Conservation (phyloP, 2,888 invertebrate species). For the Eupithecia subumbrata region DNA sequence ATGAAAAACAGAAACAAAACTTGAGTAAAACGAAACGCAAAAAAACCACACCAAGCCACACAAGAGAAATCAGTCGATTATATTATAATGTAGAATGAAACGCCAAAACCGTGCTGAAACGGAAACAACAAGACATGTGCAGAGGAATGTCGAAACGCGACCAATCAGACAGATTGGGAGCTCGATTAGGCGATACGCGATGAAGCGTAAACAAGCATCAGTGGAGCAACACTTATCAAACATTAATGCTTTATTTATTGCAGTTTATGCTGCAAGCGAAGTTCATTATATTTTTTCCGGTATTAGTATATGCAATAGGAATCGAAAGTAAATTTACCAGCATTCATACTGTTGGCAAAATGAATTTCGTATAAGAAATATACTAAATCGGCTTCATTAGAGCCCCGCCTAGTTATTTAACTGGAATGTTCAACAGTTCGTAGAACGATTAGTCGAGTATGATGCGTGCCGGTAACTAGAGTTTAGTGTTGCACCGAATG, state of each 20-base stretch:
- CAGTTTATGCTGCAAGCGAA: background rate
- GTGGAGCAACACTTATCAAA: conserved; percentile 67
- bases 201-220: conserved; percentile 70
- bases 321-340: background rate
- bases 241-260: conserved; percentile 58
- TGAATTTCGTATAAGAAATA: background rate
- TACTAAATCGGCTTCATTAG: background rate
- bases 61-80: conserved; percentile 29
- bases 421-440: conserved; percentile 19
- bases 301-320: background rate
- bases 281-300: conserved; percentile 2
- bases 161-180: conserved; percentile 29
- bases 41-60: conserved; percentile 59
- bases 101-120: conserved; percentile 58
- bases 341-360: background rate
- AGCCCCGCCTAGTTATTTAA: conserved; percentile 1
- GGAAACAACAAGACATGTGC: conserved; percentile 52
- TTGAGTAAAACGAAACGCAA: conserved; percentile 29
- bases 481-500: conserved; percentile 22
- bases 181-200: conserved; percentile 51
- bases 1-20: conserved; percentile 17
- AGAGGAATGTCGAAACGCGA: conserved; percentile 54
- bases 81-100: conserved; percentile 18
- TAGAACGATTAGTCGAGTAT: conserved; percentile 21
- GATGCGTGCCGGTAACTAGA: conserved; percentile 29